Evolutionary conservation across 2,113 vertebrate species (phyloP).

Genomic region (Halichoeres trimaculatus): DNA sequence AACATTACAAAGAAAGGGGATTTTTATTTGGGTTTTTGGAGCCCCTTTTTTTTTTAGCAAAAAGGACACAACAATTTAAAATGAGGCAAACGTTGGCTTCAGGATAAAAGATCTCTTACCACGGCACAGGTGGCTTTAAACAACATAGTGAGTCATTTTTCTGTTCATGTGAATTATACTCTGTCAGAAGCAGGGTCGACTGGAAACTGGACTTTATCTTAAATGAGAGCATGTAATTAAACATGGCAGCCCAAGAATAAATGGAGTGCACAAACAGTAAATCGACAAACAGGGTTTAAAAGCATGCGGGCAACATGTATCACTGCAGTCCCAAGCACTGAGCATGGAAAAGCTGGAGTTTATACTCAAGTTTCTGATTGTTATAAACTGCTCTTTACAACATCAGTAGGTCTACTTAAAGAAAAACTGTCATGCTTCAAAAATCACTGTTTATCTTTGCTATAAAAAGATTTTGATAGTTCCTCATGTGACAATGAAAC

Average conservation of each 20-base stretch:
- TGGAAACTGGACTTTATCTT: constrained; percentile 43
- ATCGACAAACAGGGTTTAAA: constrained; percentile 34
- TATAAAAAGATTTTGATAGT: constrained; percentile 12
- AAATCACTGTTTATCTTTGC: neutral
- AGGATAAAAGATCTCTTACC: constrained; percentile 29
- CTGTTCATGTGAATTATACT: constrained; percentile 17
- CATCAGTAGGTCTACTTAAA: neutral
- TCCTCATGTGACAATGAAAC: constrained; percentile 17
- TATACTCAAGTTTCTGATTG: constrained; percentile 28
- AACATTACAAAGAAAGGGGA: constrained; percentile 73
- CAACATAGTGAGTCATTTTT: constrained; percentile 30
- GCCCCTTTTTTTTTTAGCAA: constrained; percentile 14
- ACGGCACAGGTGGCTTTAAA: constrained; percentile 42
- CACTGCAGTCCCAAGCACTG: constrained; percentile 7
- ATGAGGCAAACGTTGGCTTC: constrained; percentile 20
- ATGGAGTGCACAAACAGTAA: constrained; percentile 16
- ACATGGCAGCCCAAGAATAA: constrained; percentile 23
- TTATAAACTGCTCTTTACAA: constrained; percentile 35
- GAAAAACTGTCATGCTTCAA: constrained; percentile 25
- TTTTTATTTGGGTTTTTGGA: constrained; percentile 64
- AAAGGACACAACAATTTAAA: constrained; percentile 32
- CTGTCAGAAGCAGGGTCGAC: constrained; percentile 29
- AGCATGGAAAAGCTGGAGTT: constrained; percentile 6
- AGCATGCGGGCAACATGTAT: constrained; percentile 31
- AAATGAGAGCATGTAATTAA: constrained; percentile 20